These are phyloP conservation scores for Macrosteles quadrilineatus DNA, from an alignment of 1,140 invertebrate species.

Conservation along the genomic window DNA sequence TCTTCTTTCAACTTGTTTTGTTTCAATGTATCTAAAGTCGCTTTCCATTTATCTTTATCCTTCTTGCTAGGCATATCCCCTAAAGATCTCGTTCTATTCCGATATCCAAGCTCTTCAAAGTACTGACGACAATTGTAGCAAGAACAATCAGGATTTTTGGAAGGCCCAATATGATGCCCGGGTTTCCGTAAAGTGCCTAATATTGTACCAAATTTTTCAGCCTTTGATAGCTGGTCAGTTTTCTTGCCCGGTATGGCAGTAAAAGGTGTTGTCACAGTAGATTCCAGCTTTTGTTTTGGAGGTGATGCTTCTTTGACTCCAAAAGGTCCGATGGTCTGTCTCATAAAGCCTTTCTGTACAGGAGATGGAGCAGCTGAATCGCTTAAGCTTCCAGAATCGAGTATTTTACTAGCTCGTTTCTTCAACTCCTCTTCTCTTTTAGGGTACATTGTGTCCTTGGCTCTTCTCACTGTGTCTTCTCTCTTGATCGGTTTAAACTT, in stretches of 20 bases:
- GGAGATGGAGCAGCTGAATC: slow-evolving; percentile 38
- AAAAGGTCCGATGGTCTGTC: slow-evolving; percentile 43
- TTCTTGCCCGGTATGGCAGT: slow-evolving; percentile 36
- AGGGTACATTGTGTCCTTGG: slow-evolving; percentile 32
- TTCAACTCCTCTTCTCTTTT: background rate
- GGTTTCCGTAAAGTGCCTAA: slow-evolving; percentile 62
- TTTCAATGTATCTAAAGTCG: slow-evolving; percentile 9
- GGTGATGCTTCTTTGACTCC: slow-evolving; percentile 45
- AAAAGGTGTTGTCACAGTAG: slow-evolving; percentile 48
- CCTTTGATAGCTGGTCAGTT: slow-evolving; percentile 52
- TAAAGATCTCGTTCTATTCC: slow-evolving; percentile 58
- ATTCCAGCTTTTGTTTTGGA: slow-evolving; percentile 47
- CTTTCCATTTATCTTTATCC: slow-evolving; percentile 23
- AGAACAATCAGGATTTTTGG: slow-evolving; percentile 70
- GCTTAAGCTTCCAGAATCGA: slow-evolving; percentile 44
- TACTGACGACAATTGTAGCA: slow-evolving; percentile 69
- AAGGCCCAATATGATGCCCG: slow-evolving; percentile 72
- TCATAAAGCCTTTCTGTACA: slow-evolving; percentile 26
- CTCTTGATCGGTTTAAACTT: slow-evolving; percentile 40
- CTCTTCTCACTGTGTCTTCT: slow-evolving; percentile 41
- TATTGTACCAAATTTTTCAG: slow-evolving; percentile 64
- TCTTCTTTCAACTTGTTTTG: slow-evolving; percentile 12
- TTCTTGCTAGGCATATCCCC: slow-evolving; percentile 53
- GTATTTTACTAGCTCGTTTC: slow-evolving; percentile 6
- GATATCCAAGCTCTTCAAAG: slow-evolving; percentile 51